Evolutionary conservation across 2,113 vertebrate species (phyloP).

Genomic region (Lepus timidus): DNA sequence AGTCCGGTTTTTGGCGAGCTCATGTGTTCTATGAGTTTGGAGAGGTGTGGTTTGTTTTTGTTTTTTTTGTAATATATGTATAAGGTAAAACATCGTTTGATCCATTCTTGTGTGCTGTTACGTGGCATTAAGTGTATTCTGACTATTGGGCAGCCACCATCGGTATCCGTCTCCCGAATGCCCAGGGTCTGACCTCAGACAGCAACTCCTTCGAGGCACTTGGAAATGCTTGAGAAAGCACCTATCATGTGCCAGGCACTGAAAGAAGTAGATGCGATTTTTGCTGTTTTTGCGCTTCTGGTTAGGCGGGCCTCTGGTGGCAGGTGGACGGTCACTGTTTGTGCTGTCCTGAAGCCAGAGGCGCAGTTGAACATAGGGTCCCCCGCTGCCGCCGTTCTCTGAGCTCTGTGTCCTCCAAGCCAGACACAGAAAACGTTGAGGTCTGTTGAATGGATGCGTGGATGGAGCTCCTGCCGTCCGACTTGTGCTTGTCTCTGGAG

Average conservation of each 20-base stretch:
- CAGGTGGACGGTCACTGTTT: neutral
- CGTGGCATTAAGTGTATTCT: neutral
- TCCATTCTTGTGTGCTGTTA: neutral
- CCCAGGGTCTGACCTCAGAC: neutral
- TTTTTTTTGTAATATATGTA: neutral
- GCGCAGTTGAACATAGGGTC: neutral
- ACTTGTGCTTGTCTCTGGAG: neutral
- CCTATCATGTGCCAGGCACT: neutral
- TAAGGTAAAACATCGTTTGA: neutral
- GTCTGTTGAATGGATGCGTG: neutral
- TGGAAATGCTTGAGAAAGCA: neutral
- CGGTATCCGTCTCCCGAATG: neutral
- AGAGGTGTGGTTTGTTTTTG: neutral
- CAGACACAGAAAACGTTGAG: neutral
- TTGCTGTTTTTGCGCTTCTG: neutral
- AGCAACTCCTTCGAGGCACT: neutral
- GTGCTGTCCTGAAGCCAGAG: conserved; percentile 3
- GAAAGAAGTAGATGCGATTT: neutral
- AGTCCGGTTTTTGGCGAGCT: neutral
- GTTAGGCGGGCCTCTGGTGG: neutral
- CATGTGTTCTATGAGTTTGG: neutral
- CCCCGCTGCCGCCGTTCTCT: neutral
- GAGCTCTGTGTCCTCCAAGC: neutral
- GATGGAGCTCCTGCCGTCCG: neutral
- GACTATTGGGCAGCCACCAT: neutral